phyloP scores from a whole-genome alignment of 2,113 vertebrate species.

The Nesoenas mayeri region DNA sequence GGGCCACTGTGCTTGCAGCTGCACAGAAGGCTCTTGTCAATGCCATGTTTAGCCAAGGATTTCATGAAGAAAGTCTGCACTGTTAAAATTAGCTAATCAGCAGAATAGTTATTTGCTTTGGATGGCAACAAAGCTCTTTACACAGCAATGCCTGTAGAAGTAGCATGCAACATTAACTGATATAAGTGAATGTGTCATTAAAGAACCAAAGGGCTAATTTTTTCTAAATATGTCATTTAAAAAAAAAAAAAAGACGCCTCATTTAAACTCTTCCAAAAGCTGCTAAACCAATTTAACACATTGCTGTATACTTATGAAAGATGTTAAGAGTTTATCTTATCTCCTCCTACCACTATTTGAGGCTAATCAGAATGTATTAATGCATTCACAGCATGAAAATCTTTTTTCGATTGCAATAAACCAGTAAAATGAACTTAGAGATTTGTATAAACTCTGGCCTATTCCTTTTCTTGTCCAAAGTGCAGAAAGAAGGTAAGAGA shows the following conservation, averaged over 20 bases:
- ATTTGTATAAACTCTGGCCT: background rate
- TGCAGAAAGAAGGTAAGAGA: background rate
- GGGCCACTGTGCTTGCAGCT: background rate
- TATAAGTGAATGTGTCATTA: conserved; percentile 19
- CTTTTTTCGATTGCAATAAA: background rate
- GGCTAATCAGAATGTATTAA: conserved; percentile 18
- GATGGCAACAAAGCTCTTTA: background rate
- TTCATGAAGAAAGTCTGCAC: background rate
- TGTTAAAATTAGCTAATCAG: conserved; percentile 20
- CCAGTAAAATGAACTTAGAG: background rate
- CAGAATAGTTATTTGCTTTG: background rate
- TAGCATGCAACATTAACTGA: conserved; percentile 25
- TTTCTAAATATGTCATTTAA: background rate
- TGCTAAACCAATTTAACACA: conserved; percentile 44
- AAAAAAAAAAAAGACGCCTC: background rate
- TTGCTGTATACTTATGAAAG: conserved; percentile 24
- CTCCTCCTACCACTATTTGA: background rate
- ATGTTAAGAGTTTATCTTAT: conserved; percentile 23
- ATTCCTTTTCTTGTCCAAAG: background rate
- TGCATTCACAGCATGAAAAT: background rate
- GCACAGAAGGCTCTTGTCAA: background rate
- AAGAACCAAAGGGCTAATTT: background rate
- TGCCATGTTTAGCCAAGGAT: background rate
- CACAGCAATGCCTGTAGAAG: background rate
- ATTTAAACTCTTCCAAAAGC: conserved; percentile 25